Percentiles rank a stretch among this genome's conserved stretches.
phyloP scores from a whole-genome alignment of 2,888 invertebrate genomes.

The Cephus pulcher region DNA sequence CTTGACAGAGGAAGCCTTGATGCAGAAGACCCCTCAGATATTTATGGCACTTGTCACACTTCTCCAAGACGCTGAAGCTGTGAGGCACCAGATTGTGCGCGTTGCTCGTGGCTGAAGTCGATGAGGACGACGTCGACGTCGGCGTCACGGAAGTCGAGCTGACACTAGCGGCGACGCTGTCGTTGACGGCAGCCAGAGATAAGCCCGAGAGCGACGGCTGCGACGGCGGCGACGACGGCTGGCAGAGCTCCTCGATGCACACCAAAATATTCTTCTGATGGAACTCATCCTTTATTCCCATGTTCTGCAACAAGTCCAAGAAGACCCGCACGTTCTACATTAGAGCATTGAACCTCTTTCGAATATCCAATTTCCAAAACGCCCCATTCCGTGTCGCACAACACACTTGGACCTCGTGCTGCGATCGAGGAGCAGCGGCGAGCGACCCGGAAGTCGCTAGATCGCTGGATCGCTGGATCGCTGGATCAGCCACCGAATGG shows the following conservation, averaged over 20 bases:
- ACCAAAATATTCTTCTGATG: slow-evolving; percentile 77
- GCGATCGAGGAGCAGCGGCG: too few relatives aligned
- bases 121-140: slow-evolving; percentile 42
- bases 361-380: not conserved
- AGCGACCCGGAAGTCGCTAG: too few relatives aligned
- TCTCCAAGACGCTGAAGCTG: slow-evolving; percentile 76
- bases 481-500: too few relatives aligned
- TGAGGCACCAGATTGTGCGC: slow-evolving; percentile 72
- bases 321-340: too few relatives aligned
- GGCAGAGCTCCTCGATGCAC: slow-evolving; percentile 75
- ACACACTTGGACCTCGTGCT: too few relatives aligned
- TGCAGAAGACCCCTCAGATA: slow-evolving; percentile 77
- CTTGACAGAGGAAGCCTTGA: slow-evolving; percentile 79
- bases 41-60: slow-evolving; percentile 80
- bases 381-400: not conserved
- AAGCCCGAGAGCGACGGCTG: slow-evolving; percentile 22
- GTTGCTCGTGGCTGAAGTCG: slow-evolving; percentile 39
- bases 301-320: slow-evolving; percentile 69
- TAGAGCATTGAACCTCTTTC: not conserved
- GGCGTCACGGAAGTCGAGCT: not conserved
- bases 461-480: too few relatives aligned
- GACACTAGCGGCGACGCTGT: not conserved
- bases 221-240: slow-evolving; percentile 17
- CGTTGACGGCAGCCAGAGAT: not conserved
- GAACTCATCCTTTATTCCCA: slow-evolving; percentile 81